These are phyloP conservation scores for Ammodytes marinus DNA, from an alignment of 2,113 vertebrate species.

Conservation along the genomic window DNA sequence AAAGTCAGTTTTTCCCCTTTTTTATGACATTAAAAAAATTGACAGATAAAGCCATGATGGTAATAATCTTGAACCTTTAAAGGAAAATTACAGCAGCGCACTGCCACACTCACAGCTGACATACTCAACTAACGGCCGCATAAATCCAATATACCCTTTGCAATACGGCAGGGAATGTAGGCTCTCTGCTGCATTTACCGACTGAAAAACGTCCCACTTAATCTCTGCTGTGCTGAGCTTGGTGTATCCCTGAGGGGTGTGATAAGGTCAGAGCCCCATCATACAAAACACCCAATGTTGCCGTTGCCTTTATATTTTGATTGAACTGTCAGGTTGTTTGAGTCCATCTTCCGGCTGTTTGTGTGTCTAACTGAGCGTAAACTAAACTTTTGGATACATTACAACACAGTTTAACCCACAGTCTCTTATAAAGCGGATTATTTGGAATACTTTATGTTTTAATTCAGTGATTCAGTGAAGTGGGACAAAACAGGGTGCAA, in stretches of 20 bases:
- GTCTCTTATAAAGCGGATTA: too few relatives aligned
- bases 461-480: too few relatives aligned
- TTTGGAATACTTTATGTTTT: too few relatives aligned
- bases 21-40: background rate
- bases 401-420: too few relatives aligned
- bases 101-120: background rate
- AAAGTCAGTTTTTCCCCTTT: background rate
- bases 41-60: too few relatives aligned
- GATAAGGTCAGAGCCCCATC: background rate
- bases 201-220: background rate
- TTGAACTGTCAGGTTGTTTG: too few relatives aligned
- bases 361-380: too few relatives aligned
- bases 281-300: too few relatives aligned
- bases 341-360: too few relatives aligned
- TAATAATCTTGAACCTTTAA: background rate
- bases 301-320: too few relatives aligned
- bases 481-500: too few relatives aligned
- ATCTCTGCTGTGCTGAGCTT: background rate
- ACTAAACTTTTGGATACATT: too few relatives aligned
- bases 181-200: background rate
- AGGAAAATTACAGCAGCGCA: background rate
- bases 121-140: background rate
- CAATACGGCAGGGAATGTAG: background rate
- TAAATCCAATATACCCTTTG: background rate
- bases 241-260: background rate